phyloP scores from a whole-genome alignment of 2,888 invertebrate species.

The Girardia tigrina region DNA sequence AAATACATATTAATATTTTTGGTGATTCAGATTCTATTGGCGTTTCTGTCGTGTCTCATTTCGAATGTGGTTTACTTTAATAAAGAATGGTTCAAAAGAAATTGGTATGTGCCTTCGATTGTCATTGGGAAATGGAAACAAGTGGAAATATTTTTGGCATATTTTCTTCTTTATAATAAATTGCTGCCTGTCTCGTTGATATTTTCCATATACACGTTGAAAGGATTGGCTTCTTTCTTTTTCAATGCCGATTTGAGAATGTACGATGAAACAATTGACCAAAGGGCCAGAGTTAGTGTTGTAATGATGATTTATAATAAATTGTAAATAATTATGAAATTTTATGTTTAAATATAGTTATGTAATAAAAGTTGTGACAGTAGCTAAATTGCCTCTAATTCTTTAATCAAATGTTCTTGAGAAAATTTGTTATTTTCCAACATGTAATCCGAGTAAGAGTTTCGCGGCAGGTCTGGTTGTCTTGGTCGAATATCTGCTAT shows the following conservation, averaged over 20 bases:
- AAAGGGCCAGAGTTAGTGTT: not conserved
- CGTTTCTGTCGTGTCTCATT: conserved; percentile 52
- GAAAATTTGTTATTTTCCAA: too few relatives aligned
- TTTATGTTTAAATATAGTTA: too few relatives aligned
- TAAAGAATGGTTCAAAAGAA: not conserved
- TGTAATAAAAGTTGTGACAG: too few relatives aligned
- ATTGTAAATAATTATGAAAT: too few relatives aligned
- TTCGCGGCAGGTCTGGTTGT: too few relatives aligned
- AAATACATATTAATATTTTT: conserved; percentile 61
- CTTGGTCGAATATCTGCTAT: too few relatives aligned
- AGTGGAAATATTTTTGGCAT: conserved; percentile 58
- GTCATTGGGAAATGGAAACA: conserved; percentile 39
- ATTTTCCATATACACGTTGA: not conserved
- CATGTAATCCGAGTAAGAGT: too few relatives aligned
- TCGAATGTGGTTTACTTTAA: not conserved
- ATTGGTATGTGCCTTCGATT: conserved; percentile 12
- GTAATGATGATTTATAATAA: too few relatives aligned
- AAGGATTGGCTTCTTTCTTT: not conserved
- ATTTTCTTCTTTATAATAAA: conserved; percentile 66
- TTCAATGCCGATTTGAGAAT: not conserved
- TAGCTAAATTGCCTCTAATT: too few relatives aligned
- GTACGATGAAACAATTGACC: not conserved
- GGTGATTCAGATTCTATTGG: conserved; percentile 53
- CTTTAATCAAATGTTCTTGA: too few relatives aligned
- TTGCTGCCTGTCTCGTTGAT: conserved; percentile 67